Evolutionary conservation across 2,113 vertebrate species (phyloP).

Genomic region (Fulica atra): DNA sequence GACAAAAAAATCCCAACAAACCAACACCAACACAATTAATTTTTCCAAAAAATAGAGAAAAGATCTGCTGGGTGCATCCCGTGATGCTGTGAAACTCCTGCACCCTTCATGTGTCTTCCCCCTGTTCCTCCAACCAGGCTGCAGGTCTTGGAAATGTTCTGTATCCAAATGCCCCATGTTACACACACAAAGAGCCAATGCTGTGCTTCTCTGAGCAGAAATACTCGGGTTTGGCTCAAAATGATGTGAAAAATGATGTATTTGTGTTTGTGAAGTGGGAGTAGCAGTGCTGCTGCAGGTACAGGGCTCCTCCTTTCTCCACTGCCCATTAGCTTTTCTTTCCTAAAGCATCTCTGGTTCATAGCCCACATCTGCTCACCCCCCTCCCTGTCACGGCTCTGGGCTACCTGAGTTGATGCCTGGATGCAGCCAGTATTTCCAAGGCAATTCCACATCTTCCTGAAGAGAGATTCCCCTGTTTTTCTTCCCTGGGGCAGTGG

Average conservation of each 20-base stretch:
- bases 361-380: background rate
- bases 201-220: background rate
- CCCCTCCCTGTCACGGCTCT: fast-evolving
- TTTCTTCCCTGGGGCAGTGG: background rate
- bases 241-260: background rate
- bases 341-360: background rate
- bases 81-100: background rate
- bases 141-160: background rate
- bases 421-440: background rate
- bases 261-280: no score
- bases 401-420: background rate
- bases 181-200: background rate
- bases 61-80: background rate
- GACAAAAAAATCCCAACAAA: background rate
- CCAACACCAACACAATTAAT: no score
- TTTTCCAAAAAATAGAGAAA: no score
- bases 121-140: background rate
- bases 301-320: background rate
- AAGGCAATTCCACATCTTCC: background rate
- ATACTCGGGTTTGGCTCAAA: background rate
- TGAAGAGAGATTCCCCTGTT: background rate
- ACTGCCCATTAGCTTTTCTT: background rate
- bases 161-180: background rate
- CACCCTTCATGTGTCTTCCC: background rate
- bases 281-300: fast-evolving